Base-by-base conservation (phyloP, 2,888 invertebrate genomes). In the Oligia strigilis region DNA sequence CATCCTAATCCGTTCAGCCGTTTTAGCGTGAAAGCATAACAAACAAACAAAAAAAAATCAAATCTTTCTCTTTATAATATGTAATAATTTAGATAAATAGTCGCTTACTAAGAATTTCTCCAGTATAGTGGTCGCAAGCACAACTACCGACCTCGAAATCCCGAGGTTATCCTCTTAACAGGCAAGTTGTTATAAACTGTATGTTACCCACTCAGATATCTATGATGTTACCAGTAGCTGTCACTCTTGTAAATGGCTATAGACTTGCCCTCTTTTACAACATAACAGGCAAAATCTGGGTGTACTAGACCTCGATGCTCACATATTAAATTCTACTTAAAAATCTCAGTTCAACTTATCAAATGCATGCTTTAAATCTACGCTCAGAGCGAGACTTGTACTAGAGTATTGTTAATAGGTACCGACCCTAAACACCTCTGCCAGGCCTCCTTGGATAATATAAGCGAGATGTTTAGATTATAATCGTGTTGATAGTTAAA, bases 361-460 rank as follows among this genome's bases (percentile, higher is more conserved):
- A 66, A 66, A 67, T 43, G n/a, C 17, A 17, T 69, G 46, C 43
- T 67, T 67, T n/a, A 46, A n/a, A 43, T 43, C n/a, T 67, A n/a
- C n/a, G 14, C 14, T 43, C n/a, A 67, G 2, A 4, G 43, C 2
- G 29, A 19, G 46, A 69, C 13, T 62, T n/a, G 6, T 29, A 46
- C 69, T 19, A 1, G 17, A 69, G 62, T 62, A 62, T 14, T n/a
- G 29, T 29, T 29, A 29, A 29, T 29, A 29, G 29, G 29, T 17
- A 43, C n/a, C 5, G 11, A n/a, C 5, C 46, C 6, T 17, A 9
- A 43, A n/a, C 4, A 43, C 8, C 43, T n/a, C n/a, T 46, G n/a
- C 17, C 43, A 17, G 43, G 5, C 1, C 4, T 46, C 29, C 43
- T 29, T 17, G 11, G 14, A 2, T 46, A 8, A 46, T n/a, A 9